Base-by-base conservation (phyloP, 2,113 vertebrate species). In the Bostrychus sinensis region DNA sequence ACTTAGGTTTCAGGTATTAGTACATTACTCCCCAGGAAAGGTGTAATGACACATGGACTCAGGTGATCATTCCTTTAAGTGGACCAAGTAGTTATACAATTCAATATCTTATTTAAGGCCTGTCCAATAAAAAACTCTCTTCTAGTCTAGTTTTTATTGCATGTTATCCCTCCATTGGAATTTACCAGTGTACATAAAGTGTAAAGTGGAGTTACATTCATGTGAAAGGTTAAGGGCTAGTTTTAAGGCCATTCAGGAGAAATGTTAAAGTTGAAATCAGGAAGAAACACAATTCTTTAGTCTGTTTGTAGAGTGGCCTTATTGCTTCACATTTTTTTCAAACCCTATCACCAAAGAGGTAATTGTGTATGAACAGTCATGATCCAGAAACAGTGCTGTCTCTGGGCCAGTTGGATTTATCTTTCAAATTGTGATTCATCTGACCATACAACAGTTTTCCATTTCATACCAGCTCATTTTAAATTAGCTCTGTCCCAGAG, bases 181-280 rank as follows among this genome's bases (percentile, higher is more conserved):
- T 56, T 36, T 38, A 53, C 7, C 5, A 20, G 41, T 60, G 67
- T 41, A 48, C 55, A 78, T 30, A 65, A 14, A 39, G 50, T 39
- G 36, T 30, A 60, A 72, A 17, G 13, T 41, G 17, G 10, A 36
- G 32, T 9, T 14, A 22, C 30, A 67, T 77, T 73, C 58, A 57
- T 1, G 3, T 11, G n/a, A 57, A 80, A 75, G 51, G 78, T 83
- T 84, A 76, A 77, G 5, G n/a, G 36, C 7, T 5, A 22, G 13
- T 82, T 84, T 56, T 34, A 58, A 62, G 41, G 45, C 60, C 71
- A 75, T 80, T 85, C 73, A 71, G 28, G 61, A 61, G 59, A 73
- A 58, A 38, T 68, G 45, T 78, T 39, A 82, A 75, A 73, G 23
- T 8, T 17, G 51, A 66, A 69, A 54, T 60, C 3, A 39, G n/a